Percentiles rank a stretch among this genome's conserved stretches.
Evolutionary conservation across 2,888 invertebrate genomes (phyloP).

Genomic region (Amphipyra tragopoginis): DNA sequence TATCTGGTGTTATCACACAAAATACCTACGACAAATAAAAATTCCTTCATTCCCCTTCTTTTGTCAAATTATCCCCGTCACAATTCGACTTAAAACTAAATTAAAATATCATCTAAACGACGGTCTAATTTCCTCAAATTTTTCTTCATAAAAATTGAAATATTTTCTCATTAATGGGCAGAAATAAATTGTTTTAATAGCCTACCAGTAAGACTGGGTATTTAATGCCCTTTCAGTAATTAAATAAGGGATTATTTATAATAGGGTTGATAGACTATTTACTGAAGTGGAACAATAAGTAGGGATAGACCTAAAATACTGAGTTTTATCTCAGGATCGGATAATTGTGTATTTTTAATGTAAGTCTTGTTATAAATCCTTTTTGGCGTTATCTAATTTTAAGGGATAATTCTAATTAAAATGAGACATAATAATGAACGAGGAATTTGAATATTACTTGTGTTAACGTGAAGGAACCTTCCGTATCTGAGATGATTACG

Average conservation of each 20-base stretch:
- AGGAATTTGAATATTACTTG: no score
- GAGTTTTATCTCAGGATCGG: neutral
- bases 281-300: neutral
- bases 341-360: no score
- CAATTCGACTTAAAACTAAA: conserved; percentile 34
- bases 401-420: no score
- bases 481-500: no score
- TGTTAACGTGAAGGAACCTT: no score
- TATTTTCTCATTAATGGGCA: conserved; percentile 17
- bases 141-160: conserved; percentile 5
- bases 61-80: conserved; percentile 13
- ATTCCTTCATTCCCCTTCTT: no score
- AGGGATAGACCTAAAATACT: neutral
- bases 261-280: conserved; percentile 6
- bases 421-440: no score
- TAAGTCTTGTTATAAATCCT: no score
- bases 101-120: conserved; percentile 20
- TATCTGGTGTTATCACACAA: no score
- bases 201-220: no score
- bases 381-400: no score
- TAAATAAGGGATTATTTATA: conserved; percentile 12
- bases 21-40: no score
- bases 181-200: conserved; percentile 2
- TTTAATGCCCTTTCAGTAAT: conserved; percentile 2
- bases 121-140: conserved; percentile 1